Conservation (phyloP, 2,113 vertebrate species). For the Indri indri region DNA sequence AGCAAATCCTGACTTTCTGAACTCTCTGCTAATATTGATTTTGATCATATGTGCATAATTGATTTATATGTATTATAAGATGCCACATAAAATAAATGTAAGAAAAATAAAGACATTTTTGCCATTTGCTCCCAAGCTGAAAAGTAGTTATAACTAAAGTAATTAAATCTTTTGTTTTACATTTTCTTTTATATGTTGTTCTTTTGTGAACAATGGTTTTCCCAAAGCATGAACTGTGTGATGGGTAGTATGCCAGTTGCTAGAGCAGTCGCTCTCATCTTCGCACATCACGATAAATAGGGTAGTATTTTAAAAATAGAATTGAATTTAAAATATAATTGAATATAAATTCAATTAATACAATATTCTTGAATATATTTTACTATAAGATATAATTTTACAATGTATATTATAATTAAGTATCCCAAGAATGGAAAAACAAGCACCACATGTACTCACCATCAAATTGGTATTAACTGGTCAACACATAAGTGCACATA, state of each 20-base stretch:
- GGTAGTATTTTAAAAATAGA: not conserved
- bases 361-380: not conserved
- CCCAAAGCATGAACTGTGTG: not conserved
- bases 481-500: too few species aligned
- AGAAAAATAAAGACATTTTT: not conserved
- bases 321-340: not conserved
- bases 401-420: not conserved
- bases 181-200: not conserved
- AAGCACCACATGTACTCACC: too few species aligned
- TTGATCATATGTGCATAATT: not conserved
- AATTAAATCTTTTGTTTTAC: not conserved
- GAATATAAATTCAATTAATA: not conserved
- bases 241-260: not conserved
- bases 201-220: not conserved
- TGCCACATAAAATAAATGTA: not conserved
- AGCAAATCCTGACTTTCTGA: slow-evolving; percentile 38
- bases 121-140: not conserved
- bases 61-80: slow-evolving; percentile 50
- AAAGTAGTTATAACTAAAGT: not conserved
- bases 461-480: too few species aligned
- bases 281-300: not conserved
- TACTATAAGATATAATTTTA: too few species aligned
- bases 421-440: too few species aligned
- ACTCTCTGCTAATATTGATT: slow-evolving; percentile 38
- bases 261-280: not conserved